Percentiles rank a stretch among this genome's conserved stretches.
These are phyloP conservation scores for Engraulis encrasicolus DNA, from an alignment of 2,113 vertebrate species.

Conservation along the genomic window DNA sequence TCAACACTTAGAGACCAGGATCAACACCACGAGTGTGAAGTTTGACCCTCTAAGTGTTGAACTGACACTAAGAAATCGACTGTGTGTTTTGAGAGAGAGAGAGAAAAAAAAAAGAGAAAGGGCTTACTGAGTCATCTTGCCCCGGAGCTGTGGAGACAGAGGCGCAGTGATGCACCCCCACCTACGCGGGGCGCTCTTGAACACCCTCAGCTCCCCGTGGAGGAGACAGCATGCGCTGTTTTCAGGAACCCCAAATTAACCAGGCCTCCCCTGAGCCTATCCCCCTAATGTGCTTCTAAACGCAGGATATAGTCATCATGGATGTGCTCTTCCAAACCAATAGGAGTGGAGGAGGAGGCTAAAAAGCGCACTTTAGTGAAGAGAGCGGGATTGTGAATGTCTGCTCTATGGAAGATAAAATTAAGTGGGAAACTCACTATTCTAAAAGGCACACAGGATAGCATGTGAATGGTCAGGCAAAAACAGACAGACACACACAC, in stretches of 20 bases:
- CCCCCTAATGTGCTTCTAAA: background rate
- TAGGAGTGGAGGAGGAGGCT: background rate
- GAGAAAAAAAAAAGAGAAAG: no score
- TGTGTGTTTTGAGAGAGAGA: background rate
- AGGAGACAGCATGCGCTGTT: background rate
- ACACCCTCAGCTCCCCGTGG: background rate
- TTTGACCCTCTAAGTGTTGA: no score
- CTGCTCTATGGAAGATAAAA: background rate
- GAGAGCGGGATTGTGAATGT: background rate
- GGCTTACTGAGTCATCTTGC: background rate
- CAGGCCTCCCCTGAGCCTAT: background rate
- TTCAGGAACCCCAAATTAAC: constrained; percentile 5
- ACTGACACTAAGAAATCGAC: no score
- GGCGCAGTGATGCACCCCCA: background rate
- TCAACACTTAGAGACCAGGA: no score
- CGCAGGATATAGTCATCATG: background rate
- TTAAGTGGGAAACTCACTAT: background rate
- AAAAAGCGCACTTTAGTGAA: background rate
- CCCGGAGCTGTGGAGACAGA: background rate
- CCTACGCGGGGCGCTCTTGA: background rate
- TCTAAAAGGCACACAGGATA: background rate
- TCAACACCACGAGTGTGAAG: no score
- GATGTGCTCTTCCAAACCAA: background rate
- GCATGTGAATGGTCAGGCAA: no score
- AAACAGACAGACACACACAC: no score